Evolutionary conservation across 1,140 invertebrate genomes (phyloP), one percentile per base, ranked within the genome.

Genomic region (Cyclina sinensis): DNA sequence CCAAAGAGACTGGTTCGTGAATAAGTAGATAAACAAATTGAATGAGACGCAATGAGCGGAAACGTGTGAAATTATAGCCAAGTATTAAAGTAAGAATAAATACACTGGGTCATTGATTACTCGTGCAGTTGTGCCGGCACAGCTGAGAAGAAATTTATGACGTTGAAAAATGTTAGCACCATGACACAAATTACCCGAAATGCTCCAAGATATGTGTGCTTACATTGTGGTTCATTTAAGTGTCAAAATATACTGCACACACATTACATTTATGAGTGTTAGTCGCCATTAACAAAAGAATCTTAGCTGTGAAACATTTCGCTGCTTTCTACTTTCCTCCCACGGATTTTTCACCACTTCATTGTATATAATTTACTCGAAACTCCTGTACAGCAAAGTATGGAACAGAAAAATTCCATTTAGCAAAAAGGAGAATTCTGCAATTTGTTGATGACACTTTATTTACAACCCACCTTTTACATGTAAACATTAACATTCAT

Each of bases 61-160:
- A 84, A 84, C 73, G 81, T 84, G 81, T 84, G 81, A 84, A 84
- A 84, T 84, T 84, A 84, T 43, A 84, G 62, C 37, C 81, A 84
- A 84, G 81, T 81, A 62, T 57, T 43, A 70, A 84, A 73, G 62
- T 70, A 48, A 54, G 62, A 84, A 43, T 84, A 84, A 70, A 84
- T 84, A 37, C 30, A 27, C 65, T 30, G 18, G 39, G 81, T 68
- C 81, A 73, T 70, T 70, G 65, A 84, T 73, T 65, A 54, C 30
- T 12, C 54, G 51, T 73, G 65, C 81, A 84, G 46, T 84, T 73
- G 62, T 27, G 21, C n/a, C 12, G 2, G 9, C n/a, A 30, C 81
- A 84, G 81, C 81, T 84, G 81, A 21, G 18, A 39, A 14, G 46
- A 51, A 30, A 73, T 48, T 51, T 73, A 73, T 84, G 39, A 65